A percentile compares a stretch with the other conserved stretches of the same genome.
phyloP scores from a whole-genome alignment of 2,113 vertebrate genomes.

The Callopanchax toddi region DNA sequence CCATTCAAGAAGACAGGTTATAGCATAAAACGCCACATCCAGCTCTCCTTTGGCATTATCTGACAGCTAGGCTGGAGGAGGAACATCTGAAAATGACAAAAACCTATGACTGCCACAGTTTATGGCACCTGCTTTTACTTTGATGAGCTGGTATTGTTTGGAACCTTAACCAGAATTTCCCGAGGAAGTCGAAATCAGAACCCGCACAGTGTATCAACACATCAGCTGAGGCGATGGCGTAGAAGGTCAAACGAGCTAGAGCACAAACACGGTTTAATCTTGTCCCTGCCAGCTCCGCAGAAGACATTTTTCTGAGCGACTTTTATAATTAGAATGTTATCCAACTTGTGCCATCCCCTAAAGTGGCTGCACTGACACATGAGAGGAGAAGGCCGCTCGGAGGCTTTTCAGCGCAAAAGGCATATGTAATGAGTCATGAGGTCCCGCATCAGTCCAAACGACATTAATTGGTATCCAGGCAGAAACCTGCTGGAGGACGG shows the following conservation, averaged over 20 bases:
- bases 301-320: conserved; percentile 49
- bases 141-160: not conserved
- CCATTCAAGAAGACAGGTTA: conserved; percentile 36
- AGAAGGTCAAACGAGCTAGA: conserved; percentile 45
- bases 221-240: conserved; percentile 9
- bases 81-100: conserved; percentile 33
- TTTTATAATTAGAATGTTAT: conserved; percentile 70
- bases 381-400: conserved; percentile 46
- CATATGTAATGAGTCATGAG: conserved; percentile 72
- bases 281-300: conserved; percentile 46
- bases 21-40: conserved; percentile 31
- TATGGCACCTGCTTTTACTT: not conserved
- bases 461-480: conserved; percentile 70
- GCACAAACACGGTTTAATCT: conserved; percentile 59
- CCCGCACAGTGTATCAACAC: conserved; percentile 16
- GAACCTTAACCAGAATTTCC: not conserved
- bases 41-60: not conserved
- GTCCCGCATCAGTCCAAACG: conserved; percentile 63
- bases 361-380: conserved; percentile 60
- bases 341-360: conserved; percentile 57
- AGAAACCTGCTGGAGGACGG: conserved; percentile 64
- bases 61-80: conserved; percentile 33
- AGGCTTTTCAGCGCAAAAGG: conserved; percentile 61
- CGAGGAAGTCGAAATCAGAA: not conserved
- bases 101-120: conserved; percentile 19